Conservation (phyloP, 1,140 invertebrate species). For the Temnothorax longispinosus region DNA sequence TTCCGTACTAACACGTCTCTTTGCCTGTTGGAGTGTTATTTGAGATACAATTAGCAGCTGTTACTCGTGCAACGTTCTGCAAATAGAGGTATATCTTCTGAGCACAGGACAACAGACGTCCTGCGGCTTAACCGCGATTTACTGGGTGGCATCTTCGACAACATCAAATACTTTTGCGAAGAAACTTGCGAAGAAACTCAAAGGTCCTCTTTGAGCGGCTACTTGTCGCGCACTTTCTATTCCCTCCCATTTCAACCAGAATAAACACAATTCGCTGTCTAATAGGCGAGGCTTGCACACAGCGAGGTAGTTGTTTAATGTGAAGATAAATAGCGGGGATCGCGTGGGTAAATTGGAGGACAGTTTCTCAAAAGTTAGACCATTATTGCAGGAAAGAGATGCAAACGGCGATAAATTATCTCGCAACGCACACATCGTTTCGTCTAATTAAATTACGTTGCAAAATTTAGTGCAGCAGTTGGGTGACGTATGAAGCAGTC, state of each 20-base stretch:
- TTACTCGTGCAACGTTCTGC: background rate
- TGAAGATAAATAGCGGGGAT: constrained; percentile 4
- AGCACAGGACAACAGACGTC: background rate
- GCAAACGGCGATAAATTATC: constrained; percentile 22
- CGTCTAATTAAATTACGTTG: constrained; percentile 27
- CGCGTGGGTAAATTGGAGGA: constrained; percentile 21
- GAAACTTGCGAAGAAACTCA: background rate
- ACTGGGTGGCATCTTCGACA: background rate
- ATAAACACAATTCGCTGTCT: background rate
- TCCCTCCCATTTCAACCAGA: background rate
- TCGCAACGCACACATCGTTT: background rate
- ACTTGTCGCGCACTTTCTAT: background rate
- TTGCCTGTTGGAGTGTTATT: constrained; percentile 27
- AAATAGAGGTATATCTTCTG: constrained; percentile 5
- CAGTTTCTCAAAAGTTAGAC: constrained; percentile 24
- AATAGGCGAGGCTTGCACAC: background rate
- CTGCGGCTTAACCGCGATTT: constrained; percentile 1
- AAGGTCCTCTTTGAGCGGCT: background rate
- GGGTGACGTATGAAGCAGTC: background rate
- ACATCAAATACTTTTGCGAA: constrained; percentile 20
- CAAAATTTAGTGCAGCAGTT: constrained; percentile 17
- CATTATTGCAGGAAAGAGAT: background rate
- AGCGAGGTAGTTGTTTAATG: constrained; percentile 5
- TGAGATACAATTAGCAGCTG: constrained; percentile 39
- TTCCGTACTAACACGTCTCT: constrained; percentile 1